Evolutionary conservation across 2,888 invertebrate genomes (phyloP).

Genomic region (Catotricha subobsoleta): DNA sequence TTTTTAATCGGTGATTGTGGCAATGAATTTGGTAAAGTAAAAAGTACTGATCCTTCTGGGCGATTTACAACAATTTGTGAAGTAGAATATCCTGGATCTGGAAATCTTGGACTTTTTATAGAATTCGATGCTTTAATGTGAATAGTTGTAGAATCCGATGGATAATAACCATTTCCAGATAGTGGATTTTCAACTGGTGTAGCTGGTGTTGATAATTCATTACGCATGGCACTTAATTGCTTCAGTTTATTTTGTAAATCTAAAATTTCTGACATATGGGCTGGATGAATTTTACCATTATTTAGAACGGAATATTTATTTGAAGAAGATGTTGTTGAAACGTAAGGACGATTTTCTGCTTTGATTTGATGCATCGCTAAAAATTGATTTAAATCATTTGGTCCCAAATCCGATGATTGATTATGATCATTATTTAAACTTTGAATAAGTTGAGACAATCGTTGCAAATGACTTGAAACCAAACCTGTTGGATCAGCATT

Average conservation of each 20-base stretch:
- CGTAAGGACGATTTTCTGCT: constrained; percentile 17
- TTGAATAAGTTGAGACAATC: constrained; percentile 26
- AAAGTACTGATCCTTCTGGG: constrained; percentile 27
- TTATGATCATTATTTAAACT: constrained; percentile 19
- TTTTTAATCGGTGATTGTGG: constrained; percentile 8
- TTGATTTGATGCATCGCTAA: constrained; percentile 27
- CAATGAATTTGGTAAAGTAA: constrained; percentile 17
- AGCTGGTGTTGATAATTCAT: constrained; percentile 5
- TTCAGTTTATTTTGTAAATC: constrained; percentile 11
- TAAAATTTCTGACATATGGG: constrained; percentile 11
- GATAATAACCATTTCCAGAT: background rate
- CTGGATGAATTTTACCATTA: constrained; percentile 12
- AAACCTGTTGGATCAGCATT: constrained; percentile 21
- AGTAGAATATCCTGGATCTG: constrained; percentile 19
- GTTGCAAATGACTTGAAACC: constrained; percentile 24
- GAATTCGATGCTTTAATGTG: constrained; percentile 18
- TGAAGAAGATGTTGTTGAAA: constrained; percentile 15
- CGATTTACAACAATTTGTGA: constrained; percentile 29
- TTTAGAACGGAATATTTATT: constrained; percentile 10
- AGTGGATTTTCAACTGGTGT: background rate
- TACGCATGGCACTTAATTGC: background rate
- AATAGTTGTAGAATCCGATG: constrained; percentile 18
- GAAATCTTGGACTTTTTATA: constrained; percentile 7
- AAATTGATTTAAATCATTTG: constrained; percentile 28
- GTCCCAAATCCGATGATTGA: constrained; percentile 18